Base-by-base conservation (phyloP, 2,888 invertebrate species). In the Napeogenes inachia region DNA sequence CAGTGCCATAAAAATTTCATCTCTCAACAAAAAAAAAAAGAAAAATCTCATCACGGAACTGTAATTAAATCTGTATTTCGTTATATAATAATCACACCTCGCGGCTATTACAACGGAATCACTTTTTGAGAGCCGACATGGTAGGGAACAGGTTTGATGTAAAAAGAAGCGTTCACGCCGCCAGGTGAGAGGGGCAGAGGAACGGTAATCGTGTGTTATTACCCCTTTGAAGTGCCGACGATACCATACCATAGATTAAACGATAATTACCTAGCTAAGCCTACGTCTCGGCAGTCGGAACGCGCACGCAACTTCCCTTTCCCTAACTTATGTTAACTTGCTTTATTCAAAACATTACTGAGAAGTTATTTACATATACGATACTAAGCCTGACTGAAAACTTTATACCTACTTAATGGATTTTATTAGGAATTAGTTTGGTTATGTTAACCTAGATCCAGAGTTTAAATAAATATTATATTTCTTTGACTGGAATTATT, bases 191-290 rank as follows among this genome's bases (percentile, higher is more conserved):
- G 80, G 79, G 78, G 81, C 79, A 80, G 79, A 75, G 78, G 71
- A 69, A 75, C 74, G 72, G 76, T 85, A 86, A 87, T 86, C 82
- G 83, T 84, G 80, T 83, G 82, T 85, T 85, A 85, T 85, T 87
- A 84, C 79, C 75, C 73, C 86, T 87, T 87, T 87, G 86, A 86
- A 79, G 84, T 79, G 74, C 86, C 84, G 83, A 75, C 80, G 72
- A 68, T 68, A 62, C 66, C 66, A 68, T 70, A 63, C 66, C 69
- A 65, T 70, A 69, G 72, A 72, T 72, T 70, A 71, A 71, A 70
- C 68, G 67, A 72, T 71, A 70, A 72, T 73, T 69, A 68, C 63
- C 47, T 46, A 60, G 60, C 50, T 30, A 8, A 50, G 30, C 50
- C 30, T 12, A 30, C 50, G 30, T 50, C 50, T 21, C 21, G 21